Base-by-base conservation (phyloP, 2,888 invertebrate genomes). In the Timema podura region DNA sequence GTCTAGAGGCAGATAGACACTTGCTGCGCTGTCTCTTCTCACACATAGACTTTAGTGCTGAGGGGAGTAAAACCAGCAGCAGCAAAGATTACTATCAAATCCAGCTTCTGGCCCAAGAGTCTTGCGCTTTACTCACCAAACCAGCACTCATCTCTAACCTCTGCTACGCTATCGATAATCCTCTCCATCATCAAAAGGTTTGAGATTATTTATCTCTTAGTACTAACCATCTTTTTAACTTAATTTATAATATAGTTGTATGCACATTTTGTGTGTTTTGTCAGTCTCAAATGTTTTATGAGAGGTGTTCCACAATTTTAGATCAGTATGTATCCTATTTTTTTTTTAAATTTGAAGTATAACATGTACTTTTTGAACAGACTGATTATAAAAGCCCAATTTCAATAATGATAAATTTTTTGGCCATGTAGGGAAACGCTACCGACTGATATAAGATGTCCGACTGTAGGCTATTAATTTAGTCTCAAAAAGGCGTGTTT, bases 1-100 rank as follows among this genome's bases (percentile, higher is more conserved):
- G 96, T 84, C 89, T 94, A 86, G 96, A 96, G 89, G 96, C 96
- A 85, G 96, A 96, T 87, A 91, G 95, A 86, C 95, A 96, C 88
- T 89, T 95, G 83, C 89, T 96, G 87, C 94, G 93, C 87, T 93
- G 93, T 85, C 89, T 97, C 82, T 92, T 96, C 84, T 92, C 95
- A 79, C 89, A 89, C 79, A 90, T 95, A 81, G 91, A 95, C 82
- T 92, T 94, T 86, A 90, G 85, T 81, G 86, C 87, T 78, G 85
- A 85, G 71, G 76, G 76, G 71, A 75, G 75, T 68, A 76, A 76
- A 71, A 70, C 71, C 65, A 75, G 76, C 71, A 76, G 77, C 72
- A 74, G 75, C 72, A 75, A 81, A 77, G 83, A 84, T 76, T 82
- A 81, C 75, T 82, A 80, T 73, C 86, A 92, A 87, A 45, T 45